Percentiles rank a stretch among this genome's conserved stretches.
Evolutionary conservation across 2,888 invertebrate species (phyloP).

Genomic region (Drosophila monieri): DNA sequence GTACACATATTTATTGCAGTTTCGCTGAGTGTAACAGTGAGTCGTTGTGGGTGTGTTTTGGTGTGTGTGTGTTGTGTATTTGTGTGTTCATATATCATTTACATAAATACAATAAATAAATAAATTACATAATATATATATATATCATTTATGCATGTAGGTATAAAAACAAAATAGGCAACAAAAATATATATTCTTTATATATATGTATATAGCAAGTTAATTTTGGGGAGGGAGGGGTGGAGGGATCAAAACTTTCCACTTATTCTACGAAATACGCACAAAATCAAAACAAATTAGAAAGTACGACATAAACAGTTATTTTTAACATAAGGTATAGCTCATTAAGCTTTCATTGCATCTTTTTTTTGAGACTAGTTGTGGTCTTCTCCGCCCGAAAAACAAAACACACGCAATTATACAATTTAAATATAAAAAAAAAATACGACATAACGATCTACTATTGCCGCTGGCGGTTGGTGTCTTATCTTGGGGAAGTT

Average conservation of each 20-base stretch:
- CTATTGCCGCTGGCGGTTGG: slow-evolving; percentile 7
- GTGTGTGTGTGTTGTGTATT: slow-evolving; percentile 5
- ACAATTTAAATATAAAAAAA: slow-evolving; percentile 5
- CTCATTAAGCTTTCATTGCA: slow-evolving; percentile 11
- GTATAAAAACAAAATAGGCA: slow-evolving; percentile 60
- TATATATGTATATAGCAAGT: slow-evolving; percentile 23
- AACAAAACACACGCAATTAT: slow-evolving; percentile 18
- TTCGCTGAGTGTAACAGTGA: slow-evolving; percentile 33
- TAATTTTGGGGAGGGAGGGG: slow-evolving; percentile 9
- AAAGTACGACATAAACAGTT: slow-evolving; percentile 9
- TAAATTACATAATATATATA: slow-evolving; percentile 52
- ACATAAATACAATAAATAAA: slow-evolving; percentile 74
- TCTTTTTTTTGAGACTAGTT: slow-evolving; percentile 41
- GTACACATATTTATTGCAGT: slow-evolving; percentile 52
- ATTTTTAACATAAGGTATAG: slow-evolving; percentile 8
- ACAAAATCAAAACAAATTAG: slow-evolving; percentile 28
- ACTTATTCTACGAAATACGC: slow-evolving; percentile 30
- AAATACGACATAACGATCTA: slow-evolving; percentile 12
- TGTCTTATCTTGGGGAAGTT: slow-evolving; percentile 18
- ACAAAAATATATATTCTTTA: slow-evolving; percentile 55
- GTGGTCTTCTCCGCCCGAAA: slow-evolving; percentile 3
- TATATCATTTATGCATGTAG: slow-evolving; percentile 35
- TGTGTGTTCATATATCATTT: slow-evolving; percentile 46
- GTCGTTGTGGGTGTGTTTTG: slow-evolving; percentile 10
- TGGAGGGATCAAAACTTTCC: slow-evolving; percentile 7